These are phyloP conservation scores for Acanthococcus lagerstroemiae DNA, from an alignment of 2,888 invertebrate species.

Conservation along the genomic window DNA sequence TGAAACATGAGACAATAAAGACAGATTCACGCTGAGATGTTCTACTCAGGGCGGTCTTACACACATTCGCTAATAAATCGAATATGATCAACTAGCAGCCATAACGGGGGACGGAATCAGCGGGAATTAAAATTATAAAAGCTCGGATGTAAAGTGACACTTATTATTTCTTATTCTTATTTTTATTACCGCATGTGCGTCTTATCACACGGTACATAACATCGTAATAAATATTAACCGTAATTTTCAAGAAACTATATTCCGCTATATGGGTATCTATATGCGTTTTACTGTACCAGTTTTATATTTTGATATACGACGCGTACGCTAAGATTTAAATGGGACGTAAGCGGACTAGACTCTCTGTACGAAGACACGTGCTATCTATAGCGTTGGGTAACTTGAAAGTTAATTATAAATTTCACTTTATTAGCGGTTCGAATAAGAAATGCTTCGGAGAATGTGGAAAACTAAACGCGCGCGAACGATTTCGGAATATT, in stretches of 20 bases:
- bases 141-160: conserved; percentile 27
- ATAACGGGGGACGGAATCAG: conserved; percentile 17
- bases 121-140: conserved; percentile 26
- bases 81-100: conserved; percentile 24
- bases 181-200: conserved; percentile 16
- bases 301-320: conserved; percentile 19
- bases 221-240: conserved; percentile 26
- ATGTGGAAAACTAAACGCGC: neutral
- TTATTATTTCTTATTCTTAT: conserved; percentile 24
- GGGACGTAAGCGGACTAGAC: conserved; percentile 12
- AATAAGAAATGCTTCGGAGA: neutral
- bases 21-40: conserved; percentile 22
- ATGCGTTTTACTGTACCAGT: conserved; percentile 3
- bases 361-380: conserved; percentile 5
- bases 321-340: conserved; percentile 17
- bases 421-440: conserved; percentile 6
- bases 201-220: conserved; percentile 21
- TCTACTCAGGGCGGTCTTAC: conserved; percentile 17
- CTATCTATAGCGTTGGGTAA: neutral
- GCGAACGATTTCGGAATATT: too few species aligned
- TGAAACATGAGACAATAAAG: conserved; percentile 27
- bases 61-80: conserved; percentile 23
- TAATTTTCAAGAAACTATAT: conserved; percentile 20
- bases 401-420: conserved; percentile 16
- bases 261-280: neutral